A percentile compares a stretch with the other conserved stretches of the same genome.
Conservation (phyloP, 64 coral and sea anemone genomes). For the Montipora sp. region DNA sequence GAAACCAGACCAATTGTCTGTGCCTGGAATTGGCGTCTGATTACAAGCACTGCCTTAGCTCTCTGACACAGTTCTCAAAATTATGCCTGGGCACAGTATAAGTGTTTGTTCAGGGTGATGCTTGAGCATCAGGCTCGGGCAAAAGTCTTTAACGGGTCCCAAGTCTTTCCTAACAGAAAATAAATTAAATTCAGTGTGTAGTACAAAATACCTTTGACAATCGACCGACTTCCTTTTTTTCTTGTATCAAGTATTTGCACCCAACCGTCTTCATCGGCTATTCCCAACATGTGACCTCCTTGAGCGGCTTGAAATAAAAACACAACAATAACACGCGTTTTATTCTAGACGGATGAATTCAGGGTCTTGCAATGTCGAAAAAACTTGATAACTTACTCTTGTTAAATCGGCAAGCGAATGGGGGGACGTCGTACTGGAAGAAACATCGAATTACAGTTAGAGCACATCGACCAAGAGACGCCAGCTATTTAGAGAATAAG, state of each 20-base stretch:
- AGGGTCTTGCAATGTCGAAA: background rate
- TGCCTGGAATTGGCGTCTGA: too few species aligned
- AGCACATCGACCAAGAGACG: too few species aligned
- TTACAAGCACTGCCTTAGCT: too few species aligned
- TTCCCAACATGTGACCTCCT: constrained; percentile 75
- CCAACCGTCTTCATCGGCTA: constrained; percentile 96
- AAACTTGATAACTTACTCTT: constrained; percentile 66
- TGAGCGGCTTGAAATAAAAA: constrained; percentile 36
- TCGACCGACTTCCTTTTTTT: constrained; percentile 68
- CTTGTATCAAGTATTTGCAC: constrained; percentile 80
- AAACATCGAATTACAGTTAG: background rate
- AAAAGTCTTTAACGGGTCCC: too few species aligned
- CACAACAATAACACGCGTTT: background rate
- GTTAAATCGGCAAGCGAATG: constrained; percentile 92
- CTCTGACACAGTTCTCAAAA: too few species aligned
- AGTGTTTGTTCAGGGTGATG: too few species aligned
- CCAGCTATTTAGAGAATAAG: background rate
- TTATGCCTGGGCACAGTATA: too few species aligned
- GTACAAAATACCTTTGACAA: constrained; percentile 79
- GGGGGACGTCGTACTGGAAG: constrained; percentile 85
- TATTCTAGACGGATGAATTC: too few species aligned
- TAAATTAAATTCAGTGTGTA: background rate
- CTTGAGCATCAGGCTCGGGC: too few species aligned
- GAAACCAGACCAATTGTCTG: too few species aligned
- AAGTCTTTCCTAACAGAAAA: too few species aligned